Evolutionary conservation across 2,113 vertebrate species (phyloP).

Genomic region (Galeopterus variegatus): DNA sequence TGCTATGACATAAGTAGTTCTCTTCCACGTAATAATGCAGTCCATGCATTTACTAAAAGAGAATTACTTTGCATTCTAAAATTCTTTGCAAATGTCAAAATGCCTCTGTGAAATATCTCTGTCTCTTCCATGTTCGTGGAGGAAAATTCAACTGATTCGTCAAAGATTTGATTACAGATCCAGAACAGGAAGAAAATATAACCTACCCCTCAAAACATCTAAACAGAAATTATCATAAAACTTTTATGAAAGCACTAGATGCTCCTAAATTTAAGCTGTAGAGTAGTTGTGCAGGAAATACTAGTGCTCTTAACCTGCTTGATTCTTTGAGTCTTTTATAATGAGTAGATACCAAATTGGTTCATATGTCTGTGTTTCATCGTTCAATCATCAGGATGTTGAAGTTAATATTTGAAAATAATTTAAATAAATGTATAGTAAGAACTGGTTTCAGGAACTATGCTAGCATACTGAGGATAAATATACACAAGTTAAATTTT

Average conservation of each 20-base stretch:
- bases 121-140: background rate
- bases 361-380: background rate
- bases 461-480: background rate
- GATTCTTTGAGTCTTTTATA: background rate
- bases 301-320: background rate
- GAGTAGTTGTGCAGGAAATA: background rate
- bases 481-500: background rate
- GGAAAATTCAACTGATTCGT: background rate
- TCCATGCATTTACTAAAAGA: background rate
- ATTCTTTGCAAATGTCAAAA: background rate
- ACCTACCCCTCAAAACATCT: background rate
- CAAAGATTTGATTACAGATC: conserved; percentile 9
- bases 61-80: background rate
- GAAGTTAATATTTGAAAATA: conserved; percentile 3
- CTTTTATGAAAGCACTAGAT: conserved; percentile 1
- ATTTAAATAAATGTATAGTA: background rate
- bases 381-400: background rate
- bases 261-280: background rate
- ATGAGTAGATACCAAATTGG: background rate
- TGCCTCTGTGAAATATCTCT: background rate
- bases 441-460: background rate
- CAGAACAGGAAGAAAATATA: background rate
- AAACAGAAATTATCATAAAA: conserved; percentile 37
- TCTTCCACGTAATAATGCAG: background rate
- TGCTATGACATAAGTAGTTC: background rate